Evolutionary conservation across 2,113 vertebrate species (phyloP), one percentile per base, ranked within the genome.

Genomic region (Atlantisia rogersi): DNA sequence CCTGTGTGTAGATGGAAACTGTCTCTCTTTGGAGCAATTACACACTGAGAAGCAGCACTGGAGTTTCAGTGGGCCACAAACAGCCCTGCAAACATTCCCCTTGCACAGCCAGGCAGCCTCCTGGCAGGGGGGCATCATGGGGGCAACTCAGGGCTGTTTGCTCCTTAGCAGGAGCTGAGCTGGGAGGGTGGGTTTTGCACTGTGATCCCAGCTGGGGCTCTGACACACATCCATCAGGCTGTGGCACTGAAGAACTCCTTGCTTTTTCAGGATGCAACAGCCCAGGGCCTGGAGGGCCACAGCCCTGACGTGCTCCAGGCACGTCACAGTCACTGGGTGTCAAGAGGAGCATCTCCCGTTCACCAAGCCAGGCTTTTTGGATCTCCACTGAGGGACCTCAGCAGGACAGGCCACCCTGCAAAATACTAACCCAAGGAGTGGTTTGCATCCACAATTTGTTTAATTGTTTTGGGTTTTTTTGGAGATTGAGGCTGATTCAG

Each of bases 41-140:
- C 4, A 4, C 5, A 5, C 82, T 46, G 90, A 31, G 80, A 39
- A 70, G 75, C 67, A 62, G 74, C 2, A 0, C 11, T 65, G 70
- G 56, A 73, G 31, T 11, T 77, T 81, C 92, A 88, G 83, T 53
- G 73, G 67, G 92, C 59, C 88, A 73, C 79, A 70, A 95, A 93
- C 3, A 95, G 70, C 84, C 59, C 2, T 1, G 17, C 28, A 87
- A 80, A 85, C 56, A 50, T 26, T 62, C 74, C 12, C 59, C 26
- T 91, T 28, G 31, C 16, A 22, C 75, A 81, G 20, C 63, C 14
- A 5, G 9, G 6, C 0, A 0, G 46, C 63, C 39, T 92, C 79
- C n/a, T 15, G 1, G 78, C 55, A 9, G 59, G 58, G 50, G 70
- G 40, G 25, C 64, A 56, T 58, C 91, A 91, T 37, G 71, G 93